phyloP scores from a whole-genome alignment of 53 echinoderm and acorn worm genomes.

The Zoroaster sp. region DNA sequence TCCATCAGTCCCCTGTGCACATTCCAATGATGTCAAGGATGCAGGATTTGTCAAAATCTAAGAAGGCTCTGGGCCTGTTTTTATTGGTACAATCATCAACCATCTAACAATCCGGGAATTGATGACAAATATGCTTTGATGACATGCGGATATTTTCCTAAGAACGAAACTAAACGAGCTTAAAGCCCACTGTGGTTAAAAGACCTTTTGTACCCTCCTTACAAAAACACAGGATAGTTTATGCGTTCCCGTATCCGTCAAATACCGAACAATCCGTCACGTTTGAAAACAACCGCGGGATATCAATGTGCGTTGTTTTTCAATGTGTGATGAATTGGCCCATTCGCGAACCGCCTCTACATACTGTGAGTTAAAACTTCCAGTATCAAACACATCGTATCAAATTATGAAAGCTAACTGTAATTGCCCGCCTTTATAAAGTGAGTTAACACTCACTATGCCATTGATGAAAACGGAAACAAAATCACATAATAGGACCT shows the following conservation, averaged over 20 bases:
- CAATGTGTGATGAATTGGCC: not conserved
- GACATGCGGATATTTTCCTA: not conserved
- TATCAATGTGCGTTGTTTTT: not conserved
- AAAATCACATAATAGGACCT: too few species aligned
- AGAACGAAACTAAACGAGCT: not conserved
- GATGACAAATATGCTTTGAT: not conserved
- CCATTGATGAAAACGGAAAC: too few species aligned
- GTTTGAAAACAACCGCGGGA: not conserved
- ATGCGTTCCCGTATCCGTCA: not conserved
- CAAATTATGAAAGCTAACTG: too few species aligned
- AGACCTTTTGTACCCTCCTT: not conserved
- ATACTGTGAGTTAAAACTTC: not conserved
- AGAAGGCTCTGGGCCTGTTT: conserved; percentile 11
- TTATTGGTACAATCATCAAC: not conserved
- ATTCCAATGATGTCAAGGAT: not conserved
- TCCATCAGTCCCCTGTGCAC: not conserved
- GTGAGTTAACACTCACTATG: too few species aligned
- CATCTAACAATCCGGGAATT: not conserved
- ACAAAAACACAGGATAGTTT: not conserved
- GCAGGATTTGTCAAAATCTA: conserved; percentile 1
- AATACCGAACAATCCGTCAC: not conserved
- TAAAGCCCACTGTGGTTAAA: not conserved
- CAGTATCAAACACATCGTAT: not conserved
- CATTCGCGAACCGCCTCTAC: not conserved
- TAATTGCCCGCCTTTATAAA: too few species aligned